These are phyloP conservation scores for Vidua macroura DNA, from an alignment of 2,113 vertebrate genomes.

Conservation along the genomic window DNA sequence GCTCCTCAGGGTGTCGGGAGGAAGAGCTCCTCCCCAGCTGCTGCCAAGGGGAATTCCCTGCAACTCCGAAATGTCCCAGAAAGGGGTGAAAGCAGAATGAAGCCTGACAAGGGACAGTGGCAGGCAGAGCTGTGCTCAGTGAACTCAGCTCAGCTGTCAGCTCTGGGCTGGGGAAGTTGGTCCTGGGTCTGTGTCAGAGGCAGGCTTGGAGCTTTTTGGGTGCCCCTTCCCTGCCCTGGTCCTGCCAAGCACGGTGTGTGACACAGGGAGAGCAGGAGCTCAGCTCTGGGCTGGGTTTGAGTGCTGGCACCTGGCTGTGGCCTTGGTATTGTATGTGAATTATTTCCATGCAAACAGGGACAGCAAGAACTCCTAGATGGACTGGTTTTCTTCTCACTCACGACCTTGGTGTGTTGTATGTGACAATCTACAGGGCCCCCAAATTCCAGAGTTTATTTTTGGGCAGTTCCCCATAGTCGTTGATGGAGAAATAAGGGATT, in stretches of 20 bases:
- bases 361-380: background rate
- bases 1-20: constrained; percentile 18
- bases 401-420: background rate
- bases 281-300: background rate
- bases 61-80: constrained; percentile 12
- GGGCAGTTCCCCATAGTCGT: background rate
- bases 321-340: background rate
- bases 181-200: background rate
- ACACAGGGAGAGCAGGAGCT: background rate
- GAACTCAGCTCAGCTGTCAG: background rate
- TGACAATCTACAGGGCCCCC: background rate
- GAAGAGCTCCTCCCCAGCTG: constrained; percentile 36
- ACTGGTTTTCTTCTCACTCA: background rate
- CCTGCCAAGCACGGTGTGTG: background rate
- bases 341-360: background rate
- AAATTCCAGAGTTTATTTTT: background rate
- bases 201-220: background rate
- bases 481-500: background rate
- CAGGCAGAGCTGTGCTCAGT: constrained; percentile 17
- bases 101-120: background rate
- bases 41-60: constrained; percentile 47
- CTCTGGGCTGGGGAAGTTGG: background rate
- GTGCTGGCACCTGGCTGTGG: background rate
- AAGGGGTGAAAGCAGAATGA: constrained; percentile 34
- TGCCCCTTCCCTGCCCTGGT: background rate